These are phyloP conservation scores for Halichoerus grypus DNA, from an alignment of 2,113 vertebrate species.

Conservation along the genomic window DNA sequence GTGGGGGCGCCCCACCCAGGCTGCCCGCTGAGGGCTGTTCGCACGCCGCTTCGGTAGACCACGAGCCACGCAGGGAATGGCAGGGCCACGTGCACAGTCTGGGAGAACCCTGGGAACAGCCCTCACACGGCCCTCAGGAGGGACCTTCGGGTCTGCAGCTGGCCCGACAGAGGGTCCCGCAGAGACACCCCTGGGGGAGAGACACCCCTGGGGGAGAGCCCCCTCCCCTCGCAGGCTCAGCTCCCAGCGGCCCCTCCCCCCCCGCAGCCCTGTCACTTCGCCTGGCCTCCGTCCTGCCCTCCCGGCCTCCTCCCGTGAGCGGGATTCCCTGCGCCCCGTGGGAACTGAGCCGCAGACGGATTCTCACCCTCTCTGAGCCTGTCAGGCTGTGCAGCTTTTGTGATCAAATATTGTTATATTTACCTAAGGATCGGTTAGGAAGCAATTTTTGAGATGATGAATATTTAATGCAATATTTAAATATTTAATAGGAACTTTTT, in stretches of 20 bases:
- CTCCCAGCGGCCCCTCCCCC: rapidly evolving
- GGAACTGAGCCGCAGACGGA: background rate
- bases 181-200: background rate
- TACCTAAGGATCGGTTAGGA: conserved; percentile 84
- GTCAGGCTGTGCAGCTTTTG: conserved; percentile 71
- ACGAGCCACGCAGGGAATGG: background rate
- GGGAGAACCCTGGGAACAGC: background rate
- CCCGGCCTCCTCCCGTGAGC: rapidly evolving
- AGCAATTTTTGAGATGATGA: conserved; percentile 85
- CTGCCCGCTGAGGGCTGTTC: background rate
- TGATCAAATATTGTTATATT: conserved; percentile 84
- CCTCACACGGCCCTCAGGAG: background rate
- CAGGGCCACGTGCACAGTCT: rapidly evolving
- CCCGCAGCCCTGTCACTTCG: background rate
- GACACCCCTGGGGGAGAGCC: background rate
- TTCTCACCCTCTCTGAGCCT: background rate
- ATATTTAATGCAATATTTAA: conserved; percentile 88
- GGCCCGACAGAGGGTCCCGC: background rate
- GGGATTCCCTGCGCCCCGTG: rapidly evolving
- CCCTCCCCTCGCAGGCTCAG: background rate
- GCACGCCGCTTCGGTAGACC: background rate
- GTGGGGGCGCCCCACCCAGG: rapidly evolving
- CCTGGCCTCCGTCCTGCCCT: background rate
- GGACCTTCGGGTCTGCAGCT: background rate
- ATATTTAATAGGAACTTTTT: conserved; percentile 84